Conservation (phyloP, 2,113 vertebrate species). For the Hipposideros armiger region DNA sequence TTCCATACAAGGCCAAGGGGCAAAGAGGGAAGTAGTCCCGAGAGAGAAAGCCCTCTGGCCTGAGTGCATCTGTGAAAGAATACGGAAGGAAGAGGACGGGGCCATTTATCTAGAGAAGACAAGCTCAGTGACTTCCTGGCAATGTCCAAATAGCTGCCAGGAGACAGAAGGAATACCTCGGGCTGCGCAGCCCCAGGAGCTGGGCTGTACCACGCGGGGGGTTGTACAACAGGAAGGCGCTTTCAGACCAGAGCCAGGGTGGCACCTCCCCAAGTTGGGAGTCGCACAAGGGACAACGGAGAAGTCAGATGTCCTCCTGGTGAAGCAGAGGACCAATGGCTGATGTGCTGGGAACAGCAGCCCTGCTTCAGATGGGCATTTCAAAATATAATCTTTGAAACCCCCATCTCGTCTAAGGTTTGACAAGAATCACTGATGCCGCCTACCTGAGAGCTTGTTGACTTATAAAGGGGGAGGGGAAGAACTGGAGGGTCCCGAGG, state of each 20-base stretch:
- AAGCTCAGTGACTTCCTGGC: not conserved
- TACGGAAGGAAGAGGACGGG: not conserved
- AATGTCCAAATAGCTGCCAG: not conserved
- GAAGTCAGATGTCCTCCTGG: not conserved
- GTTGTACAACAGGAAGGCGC: not conserved
- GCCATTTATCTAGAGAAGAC: not conserved
- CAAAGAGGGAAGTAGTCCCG: not conserved
- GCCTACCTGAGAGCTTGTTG: not conserved
- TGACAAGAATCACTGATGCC: not conserved
- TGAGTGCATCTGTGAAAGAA: not conserved
- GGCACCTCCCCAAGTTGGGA: not conserved
- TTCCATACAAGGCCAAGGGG: not conserved
- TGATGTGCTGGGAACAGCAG: not conserved
- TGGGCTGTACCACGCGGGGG: not conserved
- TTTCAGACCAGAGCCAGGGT: not conserved
- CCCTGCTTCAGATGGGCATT: not conserved
- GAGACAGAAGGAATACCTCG: fast-evolving
- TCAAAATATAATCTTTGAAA: not conserved
- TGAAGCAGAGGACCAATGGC: not conserved
- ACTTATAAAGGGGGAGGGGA: not conserved
- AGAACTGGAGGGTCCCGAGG: not conserved
- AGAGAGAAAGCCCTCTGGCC: not conserved
- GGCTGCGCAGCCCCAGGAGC: fast-evolving
- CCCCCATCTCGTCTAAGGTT: not conserved
- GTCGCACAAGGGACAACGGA: fast-evolving